A percentile compares a stretch with the other conserved stretches of the same genome.
These are phyloP conservation scores for Dendropsophus ebraccatus DNA, from an alignment of 2,113 vertebrate species.

Conservation along the genomic window DNA sequence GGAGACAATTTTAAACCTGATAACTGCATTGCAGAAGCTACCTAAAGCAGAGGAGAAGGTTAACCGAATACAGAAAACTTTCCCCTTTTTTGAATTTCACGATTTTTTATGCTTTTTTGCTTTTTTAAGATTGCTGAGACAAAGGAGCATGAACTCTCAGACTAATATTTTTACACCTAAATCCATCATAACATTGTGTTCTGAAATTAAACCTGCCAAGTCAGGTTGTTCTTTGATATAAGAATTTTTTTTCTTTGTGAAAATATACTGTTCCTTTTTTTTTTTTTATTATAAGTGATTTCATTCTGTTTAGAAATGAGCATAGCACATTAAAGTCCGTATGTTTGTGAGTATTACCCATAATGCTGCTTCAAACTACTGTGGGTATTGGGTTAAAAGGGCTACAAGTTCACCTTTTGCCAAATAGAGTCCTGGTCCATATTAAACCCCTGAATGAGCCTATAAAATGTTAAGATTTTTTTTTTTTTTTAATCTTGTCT, in stretches of 20 bases:
- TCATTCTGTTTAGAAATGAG: background rate
- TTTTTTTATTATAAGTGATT: background rate
- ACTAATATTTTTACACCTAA: constrained; percentile 38
- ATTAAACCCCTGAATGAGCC: too few species aligned
- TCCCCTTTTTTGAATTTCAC: background rate
- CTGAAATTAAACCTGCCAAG: background rate
- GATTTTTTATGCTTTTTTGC: background rate
- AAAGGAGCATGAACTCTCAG: background rate
- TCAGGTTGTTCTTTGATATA: background rate
- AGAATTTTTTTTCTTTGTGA: background rate
- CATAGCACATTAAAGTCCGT: background rate
- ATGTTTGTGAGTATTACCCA: background rate
- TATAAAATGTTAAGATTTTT: too few species aligned
- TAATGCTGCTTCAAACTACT: background rate
- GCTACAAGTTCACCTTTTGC: too few species aligned
- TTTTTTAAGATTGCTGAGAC: background rate
- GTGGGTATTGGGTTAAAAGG: too few species aligned
- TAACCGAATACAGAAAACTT: constrained; percentile 77
- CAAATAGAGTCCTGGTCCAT: too few species aligned
- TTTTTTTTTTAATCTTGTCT: too few species aligned
- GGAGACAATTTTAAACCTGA: constrained; percentile 85
- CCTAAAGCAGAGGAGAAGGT: constrained; percentile 81
- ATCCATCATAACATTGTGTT: constrained; percentile 29
- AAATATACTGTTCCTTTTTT: background rate
- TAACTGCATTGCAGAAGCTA: constrained; percentile 85